Conservation (phyloP, 2,888 invertebrate species). For the Netelia fuscicornis region DNA sequence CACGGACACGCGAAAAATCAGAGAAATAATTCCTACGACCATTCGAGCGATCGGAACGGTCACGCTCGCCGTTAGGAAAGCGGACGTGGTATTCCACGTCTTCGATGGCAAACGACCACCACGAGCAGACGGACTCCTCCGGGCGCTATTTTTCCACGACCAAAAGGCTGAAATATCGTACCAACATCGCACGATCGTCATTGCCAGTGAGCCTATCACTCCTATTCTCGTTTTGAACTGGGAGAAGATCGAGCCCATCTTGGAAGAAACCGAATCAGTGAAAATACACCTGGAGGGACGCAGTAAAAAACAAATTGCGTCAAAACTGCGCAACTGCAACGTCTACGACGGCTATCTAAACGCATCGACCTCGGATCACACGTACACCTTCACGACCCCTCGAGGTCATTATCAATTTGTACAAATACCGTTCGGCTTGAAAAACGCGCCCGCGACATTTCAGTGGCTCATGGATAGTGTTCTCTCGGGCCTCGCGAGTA, state of each 20-base stretch:
- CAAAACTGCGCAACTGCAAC: background rate
- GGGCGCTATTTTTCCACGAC: background rate
- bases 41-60: too few species aligned
- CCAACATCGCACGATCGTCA: background rate
- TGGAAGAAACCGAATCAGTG: background rate
- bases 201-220: background rate
- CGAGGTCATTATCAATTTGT: too few species aligned
- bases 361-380: background rate
- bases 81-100: too few species aligned
- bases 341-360: background rate
- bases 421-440: too few species aligned
- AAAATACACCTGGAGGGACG: background rate
- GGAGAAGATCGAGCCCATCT: background rate
- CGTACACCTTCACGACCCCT: conserved; percentile 42
- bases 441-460: too few species aligned
- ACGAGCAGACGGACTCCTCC: too few species aligned
- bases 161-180: background rate
- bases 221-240: background rate
- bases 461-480: too few species aligned
- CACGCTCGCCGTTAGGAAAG: too few species aligned
- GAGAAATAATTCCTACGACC: too few species aligned
- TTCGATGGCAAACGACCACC: too few species aligned
- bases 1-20: too few species aligned
- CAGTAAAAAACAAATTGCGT: background rate
- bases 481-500: too few species aligned